These are phyloP conservation scores for Yponomeuta evonymella DNA, from an alignment of 2,888 invertebrate species.

Conservation along the genomic window DNA sequence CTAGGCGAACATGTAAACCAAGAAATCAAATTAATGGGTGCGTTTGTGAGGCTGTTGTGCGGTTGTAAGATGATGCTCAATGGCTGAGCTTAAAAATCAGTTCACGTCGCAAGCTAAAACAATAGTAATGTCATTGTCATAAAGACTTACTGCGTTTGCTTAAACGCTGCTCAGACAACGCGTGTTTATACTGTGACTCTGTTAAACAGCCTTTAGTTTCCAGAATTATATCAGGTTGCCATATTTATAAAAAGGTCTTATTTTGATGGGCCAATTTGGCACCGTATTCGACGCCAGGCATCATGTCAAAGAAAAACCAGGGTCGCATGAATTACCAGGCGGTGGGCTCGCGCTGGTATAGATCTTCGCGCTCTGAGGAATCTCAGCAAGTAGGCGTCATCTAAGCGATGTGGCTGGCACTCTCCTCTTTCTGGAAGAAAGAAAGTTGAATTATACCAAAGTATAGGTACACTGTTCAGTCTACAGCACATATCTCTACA, in stretches of 20 bases:
- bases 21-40: not conserved
- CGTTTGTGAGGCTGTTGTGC: too few relatives aligned
- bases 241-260: not conserved
- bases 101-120: too few relatives aligned
- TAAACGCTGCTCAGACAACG: not conserved
- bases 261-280: not conserved
- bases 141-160: too few relatives aligned
- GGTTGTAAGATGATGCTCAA: too few relatives aligned
- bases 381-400: slow-evolving; percentile 82
- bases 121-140: too few relatives aligned
- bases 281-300: not conserved
- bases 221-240: not conserved
- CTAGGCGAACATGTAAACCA: not conserved
- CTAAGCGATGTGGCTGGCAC: slow-evolving; percentile 81
- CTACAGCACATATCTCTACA: too few relatives aligned
- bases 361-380: slow-evolving; percentile 84
- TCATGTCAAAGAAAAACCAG: not conserved
- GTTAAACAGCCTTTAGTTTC: not conserved
- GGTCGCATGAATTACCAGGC: slow-evolving; percentile 75
- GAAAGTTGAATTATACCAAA: not conserved
- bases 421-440: slow-evolving; percentile 79
- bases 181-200: not conserved
- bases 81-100: too few relatives aligned
- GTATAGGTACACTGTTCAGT: too few relatives aligned
- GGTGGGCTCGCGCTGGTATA: slow-evolving; percentile 81